Evolutionary conservation across 2,797 vertebrate genomes (phyloP), one percentile per base, ranked within the genome.

Genomic region (Anisognathus igniventris): DNA sequence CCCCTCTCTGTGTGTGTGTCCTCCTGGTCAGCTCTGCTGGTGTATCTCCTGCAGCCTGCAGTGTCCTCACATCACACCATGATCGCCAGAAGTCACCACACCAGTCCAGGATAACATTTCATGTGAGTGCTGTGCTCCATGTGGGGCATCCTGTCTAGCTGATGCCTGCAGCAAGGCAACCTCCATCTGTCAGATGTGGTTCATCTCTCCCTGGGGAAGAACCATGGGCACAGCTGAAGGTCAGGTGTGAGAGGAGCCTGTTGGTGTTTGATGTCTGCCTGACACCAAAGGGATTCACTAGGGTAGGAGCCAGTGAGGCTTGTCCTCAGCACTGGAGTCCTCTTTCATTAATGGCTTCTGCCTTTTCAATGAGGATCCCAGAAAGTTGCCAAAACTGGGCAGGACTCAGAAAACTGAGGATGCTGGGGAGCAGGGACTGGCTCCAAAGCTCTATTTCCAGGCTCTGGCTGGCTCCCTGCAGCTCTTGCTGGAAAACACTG

Each of bases 1-100:
- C 0, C 1, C 4, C 4, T 7, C n/a, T 64, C 33, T 47, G 8
- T 57, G 60, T 37, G 60, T 0, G 1, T 56, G 19, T 66, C 13
- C 13, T 70, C n/a, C 42, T 9, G 2, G 27, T 44, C 71, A 92
- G 64, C 71, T 76, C 71, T 82, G 21, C n/a, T 60, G 23, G 12
- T 23, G 67, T 58, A 62, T 60, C 39, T 93, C 30, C 67, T 56
- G 71, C 73, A 65, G 57, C 33, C 25, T 27, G 15, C 7, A 72
- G 33, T 83, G 70, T 88, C 80, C 73, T 86, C 73, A 35, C 11
- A 19, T 86, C 58, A 56, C 2, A 5, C 62, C 11, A 8, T 24
- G 27, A 33, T 4, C 10, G 53, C 37, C 76, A 70, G 45, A 90
- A 92, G 48, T 73, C 73, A 90, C 70, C 20, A 5, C 12, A 37